These are phyloP conservation scores for Teleogryllus occipitalis DNA, from an alignment of 1,140 invertebrate genomes.

Conservation along the genomic window DNA sequence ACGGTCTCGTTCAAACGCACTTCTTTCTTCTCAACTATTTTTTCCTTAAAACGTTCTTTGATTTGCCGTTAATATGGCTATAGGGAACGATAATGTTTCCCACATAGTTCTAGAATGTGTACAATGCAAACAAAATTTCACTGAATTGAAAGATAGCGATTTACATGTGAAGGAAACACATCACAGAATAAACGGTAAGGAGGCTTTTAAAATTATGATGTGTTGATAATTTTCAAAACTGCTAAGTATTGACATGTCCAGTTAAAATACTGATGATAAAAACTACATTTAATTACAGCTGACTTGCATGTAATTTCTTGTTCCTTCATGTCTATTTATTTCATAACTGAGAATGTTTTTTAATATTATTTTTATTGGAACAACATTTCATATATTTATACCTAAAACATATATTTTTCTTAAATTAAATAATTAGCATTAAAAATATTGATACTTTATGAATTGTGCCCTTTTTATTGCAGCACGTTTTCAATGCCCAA, in stretches of 20 bases:
- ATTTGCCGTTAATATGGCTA: background rate
- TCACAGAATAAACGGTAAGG: background rate
- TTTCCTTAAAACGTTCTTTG: too few relatives aligned
- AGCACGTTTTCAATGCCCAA: conserved; percentile 14
- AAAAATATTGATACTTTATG: background rate
- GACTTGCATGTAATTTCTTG: background rate
- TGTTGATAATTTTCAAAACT: background rate
- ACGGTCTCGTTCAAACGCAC: too few relatives aligned
- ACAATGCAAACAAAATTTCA: background rate
- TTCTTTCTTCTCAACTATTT: too few relatives aligned
- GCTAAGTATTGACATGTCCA: background rate
- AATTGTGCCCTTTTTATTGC: background rate
- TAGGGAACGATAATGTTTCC: background rate
- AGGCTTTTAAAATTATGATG: background rate
- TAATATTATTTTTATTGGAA: background rate
- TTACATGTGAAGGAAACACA: background rate
- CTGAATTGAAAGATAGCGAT: background rate
- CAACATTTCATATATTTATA: background rate
- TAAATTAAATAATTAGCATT: background rate
- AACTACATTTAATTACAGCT: background rate
- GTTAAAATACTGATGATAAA: background rate
- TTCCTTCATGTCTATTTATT: background rate
- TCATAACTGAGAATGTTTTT: background rate
- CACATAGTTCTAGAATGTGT: background rate
- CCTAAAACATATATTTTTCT: background rate